Conservation (phyloP, 2,888 invertebrate genomes). For the Odontocolon sp. region DNA sequence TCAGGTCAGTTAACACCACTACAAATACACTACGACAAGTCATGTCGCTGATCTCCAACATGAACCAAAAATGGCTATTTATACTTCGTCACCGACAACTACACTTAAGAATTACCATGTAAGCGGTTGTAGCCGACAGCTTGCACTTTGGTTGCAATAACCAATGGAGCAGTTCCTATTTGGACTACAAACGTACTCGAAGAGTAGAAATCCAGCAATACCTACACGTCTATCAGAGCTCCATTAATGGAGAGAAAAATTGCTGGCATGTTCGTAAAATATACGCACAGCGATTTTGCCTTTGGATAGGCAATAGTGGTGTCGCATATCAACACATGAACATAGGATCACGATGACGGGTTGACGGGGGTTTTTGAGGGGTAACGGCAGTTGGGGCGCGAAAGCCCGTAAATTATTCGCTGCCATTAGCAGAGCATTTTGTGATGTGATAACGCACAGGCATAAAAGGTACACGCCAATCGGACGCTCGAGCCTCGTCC, state of each 20-base stretch:
- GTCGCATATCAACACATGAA: background rate
- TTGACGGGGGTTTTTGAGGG: constrained; percentile 19
- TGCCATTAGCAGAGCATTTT: constrained; percentile 75
- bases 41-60: background rate
- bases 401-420: constrained; percentile 71
- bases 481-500: constrained; percentile 69
- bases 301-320: background rate
- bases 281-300: background rate
- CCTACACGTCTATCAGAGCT: background rate
- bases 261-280: constrained; percentile 5
- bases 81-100: background rate
- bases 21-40: background rate
- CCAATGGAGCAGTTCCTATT: background rate
- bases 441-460: constrained; percentile 69
- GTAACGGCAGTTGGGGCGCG: constrained; percentile 23
- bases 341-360: constrained; percentile 15
- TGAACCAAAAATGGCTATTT: constrained; percentile 18
- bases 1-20: background rate
- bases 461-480: constrained; percentile 67
- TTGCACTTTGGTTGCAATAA: background rate
- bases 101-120: background rate
- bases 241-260: background rate
- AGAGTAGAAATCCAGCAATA: too few relatives aligned
- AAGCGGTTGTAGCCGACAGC: background rate
- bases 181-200: background rate